These are phyloP conservation scores for Falco novaeseelandiae DNA, from an alignment of 2,797 vertebrate species.

Conservation along the genomic window DNA sequence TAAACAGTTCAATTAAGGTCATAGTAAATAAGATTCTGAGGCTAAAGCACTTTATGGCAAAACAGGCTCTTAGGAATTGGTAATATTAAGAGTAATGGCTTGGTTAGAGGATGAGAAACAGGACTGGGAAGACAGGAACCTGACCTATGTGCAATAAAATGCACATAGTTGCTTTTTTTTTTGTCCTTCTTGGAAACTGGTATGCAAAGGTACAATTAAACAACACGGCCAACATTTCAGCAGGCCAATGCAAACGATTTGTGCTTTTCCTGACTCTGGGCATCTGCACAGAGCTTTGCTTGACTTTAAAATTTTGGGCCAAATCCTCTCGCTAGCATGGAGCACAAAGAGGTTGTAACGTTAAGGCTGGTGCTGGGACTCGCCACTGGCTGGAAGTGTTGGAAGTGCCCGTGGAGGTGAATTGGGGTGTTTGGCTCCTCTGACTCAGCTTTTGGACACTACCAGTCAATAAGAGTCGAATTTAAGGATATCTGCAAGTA, in stretches of 20 bases:
- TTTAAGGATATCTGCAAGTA: neutral
- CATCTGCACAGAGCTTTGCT: neutral
- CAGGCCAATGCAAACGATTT: conserved; percentile 20
- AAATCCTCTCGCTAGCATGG: neutral
- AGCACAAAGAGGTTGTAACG: neutral
- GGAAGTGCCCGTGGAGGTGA: neutral
- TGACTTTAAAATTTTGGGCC: neutral
- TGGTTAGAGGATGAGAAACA: conserved; percentile 18
- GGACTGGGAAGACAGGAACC: neutral
- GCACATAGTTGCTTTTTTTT: neutral
- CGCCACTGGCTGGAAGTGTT: neutral
- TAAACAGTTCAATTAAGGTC: neutral
- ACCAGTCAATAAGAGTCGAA: neutral
- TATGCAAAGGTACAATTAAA: neutral
- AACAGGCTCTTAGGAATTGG: neutral
- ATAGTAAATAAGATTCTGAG: neutral
- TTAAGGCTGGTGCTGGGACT: neutral
- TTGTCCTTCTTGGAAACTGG: conserved; percentile 9
- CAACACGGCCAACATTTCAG: neutral
- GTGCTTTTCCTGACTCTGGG: neutral
- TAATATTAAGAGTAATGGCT: neutral
- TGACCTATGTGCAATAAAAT: conserved; percentile 38
- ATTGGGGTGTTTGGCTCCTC: neutral
- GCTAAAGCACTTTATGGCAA: neutral
- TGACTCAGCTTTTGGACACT: neutral